These are phyloP conservation scores for Prosapia bicincta DNA, from an alignment of 2,888 invertebrate species.

Conservation along the genomic window DNA sequence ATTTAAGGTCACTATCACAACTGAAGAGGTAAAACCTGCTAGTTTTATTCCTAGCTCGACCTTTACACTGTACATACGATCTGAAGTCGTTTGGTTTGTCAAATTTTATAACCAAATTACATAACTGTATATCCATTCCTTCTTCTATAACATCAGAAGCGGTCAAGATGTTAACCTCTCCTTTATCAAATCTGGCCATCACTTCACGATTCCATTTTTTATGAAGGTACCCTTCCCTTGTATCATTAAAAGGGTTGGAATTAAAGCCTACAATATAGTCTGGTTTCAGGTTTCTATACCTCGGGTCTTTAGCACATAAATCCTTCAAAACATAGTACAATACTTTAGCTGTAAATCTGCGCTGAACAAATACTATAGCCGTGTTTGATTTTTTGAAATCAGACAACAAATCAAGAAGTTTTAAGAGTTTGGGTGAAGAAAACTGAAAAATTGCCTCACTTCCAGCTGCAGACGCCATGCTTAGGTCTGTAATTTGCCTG, in stretches of 20 bases:
- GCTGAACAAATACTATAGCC: constrained; percentile 64
- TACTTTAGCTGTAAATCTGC: constrained; percentile 71
- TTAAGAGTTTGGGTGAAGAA: constrained; percentile 62
- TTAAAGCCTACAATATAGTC: constrained; percentile 72
- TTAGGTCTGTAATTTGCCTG: not conserved
- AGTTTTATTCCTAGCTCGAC: constrained; percentile 67
- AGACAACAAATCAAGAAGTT: constrained; percentile 59
- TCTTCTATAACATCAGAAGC: constrained; percentile 85
- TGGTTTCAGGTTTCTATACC: constrained; percentile 58
- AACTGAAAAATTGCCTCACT: not conserved
- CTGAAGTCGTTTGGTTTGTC: constrained; percentile 68
- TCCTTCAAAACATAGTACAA: constrained; percentile 63
- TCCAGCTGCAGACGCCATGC: not conserved
- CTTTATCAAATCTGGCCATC: constrained; percentile 55
- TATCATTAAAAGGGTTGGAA: constrained; percentile 54
- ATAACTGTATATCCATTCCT: constrained; percentile 81
- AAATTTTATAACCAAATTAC: constrained; percentile 74
- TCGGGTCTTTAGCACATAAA: constrained; percentile 44
- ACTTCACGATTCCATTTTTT: constrained; percentile 55
- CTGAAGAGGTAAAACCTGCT: constrained; percentile 51
- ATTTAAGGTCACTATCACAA: constrained; percentile 9
- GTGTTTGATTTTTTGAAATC: constrained; percentile 45
- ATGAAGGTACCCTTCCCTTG: constrained; percentile 53
- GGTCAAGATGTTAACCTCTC: constrained; percentile 61
- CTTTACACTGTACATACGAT: constrained; percentile 88